Percentiles rank a stretch among this genome's conserved stretches.
These are phyloP conservation scores for Ooceraea biroi DNA, from an alignment of 1,140 invertebrate genomes.

Conservation along the genomic window DNA sequence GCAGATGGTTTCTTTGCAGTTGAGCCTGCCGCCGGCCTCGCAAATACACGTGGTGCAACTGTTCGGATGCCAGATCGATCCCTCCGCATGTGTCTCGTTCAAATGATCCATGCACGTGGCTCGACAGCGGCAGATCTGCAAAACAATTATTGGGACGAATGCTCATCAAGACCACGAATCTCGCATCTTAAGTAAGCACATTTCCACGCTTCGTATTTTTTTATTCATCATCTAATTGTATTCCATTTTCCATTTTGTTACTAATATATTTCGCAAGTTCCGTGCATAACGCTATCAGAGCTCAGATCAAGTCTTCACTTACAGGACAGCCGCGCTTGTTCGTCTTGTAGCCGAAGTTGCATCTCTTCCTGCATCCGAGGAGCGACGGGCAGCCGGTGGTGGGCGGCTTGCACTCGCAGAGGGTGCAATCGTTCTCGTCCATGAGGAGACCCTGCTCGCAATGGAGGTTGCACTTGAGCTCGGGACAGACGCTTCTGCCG, in stretches of 20 bases:
- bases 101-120: conserved; percentile 78
- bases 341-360: conserved; percentile 79
- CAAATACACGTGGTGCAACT: conserved; percentile 81
- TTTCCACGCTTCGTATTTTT: neutral
- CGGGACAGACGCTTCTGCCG: conserved; percentile 77
- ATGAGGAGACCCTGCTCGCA: conserved; percentile 79
- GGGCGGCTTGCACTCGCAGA: conserved; percentile 80
- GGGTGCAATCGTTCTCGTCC: conserved; percentile 81
- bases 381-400: conserved; percentile 73
- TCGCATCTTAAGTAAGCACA: no score
- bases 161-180: no score
- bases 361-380: conserved; percentile 79
- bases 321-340: conserved; percentile 81
- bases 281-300: no score
- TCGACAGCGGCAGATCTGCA: conserved; percentile 81
- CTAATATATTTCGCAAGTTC: no score
- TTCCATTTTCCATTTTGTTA: neutral
- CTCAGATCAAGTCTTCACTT: conserved; percentile 57
- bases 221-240: neutral
- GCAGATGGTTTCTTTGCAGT: conserved; percentile 82
- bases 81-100: conserved; percentile 80
- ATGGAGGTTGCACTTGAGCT: conserved; percentile 79
- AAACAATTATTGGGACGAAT: no score
- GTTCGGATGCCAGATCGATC: conserved; percentile 80
- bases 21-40: conserved; percentile 78